Conservation (phyloP, 64 coral and sea anemone species). For the Porites lutea region DNA sequence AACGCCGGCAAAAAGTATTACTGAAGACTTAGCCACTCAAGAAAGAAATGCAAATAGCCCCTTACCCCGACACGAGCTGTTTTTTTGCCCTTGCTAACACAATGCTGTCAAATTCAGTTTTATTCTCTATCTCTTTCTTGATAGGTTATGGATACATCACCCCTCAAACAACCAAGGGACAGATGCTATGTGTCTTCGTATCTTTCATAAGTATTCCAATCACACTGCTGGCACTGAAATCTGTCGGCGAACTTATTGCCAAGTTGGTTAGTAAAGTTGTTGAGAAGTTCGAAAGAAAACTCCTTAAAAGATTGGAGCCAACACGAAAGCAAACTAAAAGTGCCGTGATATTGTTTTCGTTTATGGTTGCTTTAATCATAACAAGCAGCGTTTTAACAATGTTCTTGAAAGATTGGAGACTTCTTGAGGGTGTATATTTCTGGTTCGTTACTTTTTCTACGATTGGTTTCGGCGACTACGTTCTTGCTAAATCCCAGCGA, state of each 20-base stretch:
- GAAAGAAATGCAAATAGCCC: too few relatives aligned
- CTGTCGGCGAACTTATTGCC: constrained; percentile 46
- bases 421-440: constrained; percentile 36
- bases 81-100: too few relatives aligned
- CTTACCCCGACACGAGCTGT: too few relatives aligned
- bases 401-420: too few relatives aligned
- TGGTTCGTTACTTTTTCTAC: constrained; percentile 91
- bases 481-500: constrained; percentile 4
- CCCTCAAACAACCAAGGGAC: constrained; percentile 63
- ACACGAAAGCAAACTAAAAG: constrained; percentile 2
- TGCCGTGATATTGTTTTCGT: too few relatives aligned
- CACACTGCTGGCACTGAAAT: constrained; percentile 38
- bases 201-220: constrained; percentile 49
- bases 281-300: constrained; percentile 7
- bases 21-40: too few relatives aligned
- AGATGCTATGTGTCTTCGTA: constrained; percentile 55
- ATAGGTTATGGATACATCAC: constrained; percentile 66
- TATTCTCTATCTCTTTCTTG: not conserved
- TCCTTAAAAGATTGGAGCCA: constrained; percentile 31
- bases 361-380: too few relatives aligned
- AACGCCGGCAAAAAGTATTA: too few relatives aligned
- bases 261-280: constrained; percentile 12
- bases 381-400: too few relatives aligned
- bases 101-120: too few relatives aligned
- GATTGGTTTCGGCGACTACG: constrained; percentile 80